phyloP scores from a whole-genome alignment of 2,113 vertebrate genomes.

The Alectura lathami region DNA sequence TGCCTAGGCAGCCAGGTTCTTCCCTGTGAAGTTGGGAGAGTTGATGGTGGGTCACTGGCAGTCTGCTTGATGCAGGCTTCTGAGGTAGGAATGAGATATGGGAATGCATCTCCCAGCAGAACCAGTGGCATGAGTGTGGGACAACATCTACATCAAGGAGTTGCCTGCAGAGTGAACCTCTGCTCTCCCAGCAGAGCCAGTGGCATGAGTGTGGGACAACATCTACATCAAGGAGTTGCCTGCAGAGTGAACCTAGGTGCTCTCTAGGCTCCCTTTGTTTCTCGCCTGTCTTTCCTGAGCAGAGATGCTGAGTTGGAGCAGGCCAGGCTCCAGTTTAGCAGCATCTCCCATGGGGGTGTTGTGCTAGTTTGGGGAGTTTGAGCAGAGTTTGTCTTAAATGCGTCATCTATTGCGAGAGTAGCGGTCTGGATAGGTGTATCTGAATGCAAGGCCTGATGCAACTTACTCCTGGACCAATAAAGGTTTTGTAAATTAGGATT shows the following conservation, averaged over 20 bases:
- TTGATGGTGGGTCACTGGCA: background rate
- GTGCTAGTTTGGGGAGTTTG: background rate
- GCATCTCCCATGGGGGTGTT: background rate
- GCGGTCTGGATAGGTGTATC: background rate
- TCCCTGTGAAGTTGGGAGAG: rapidly evolving
- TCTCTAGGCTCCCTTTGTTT: background rate
- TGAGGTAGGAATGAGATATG: background rate
- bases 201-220: rapidly evolving
- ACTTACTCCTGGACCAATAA: background rate
- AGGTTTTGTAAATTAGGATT: background rate
- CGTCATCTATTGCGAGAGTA: background rate
- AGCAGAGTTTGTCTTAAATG: background rate
- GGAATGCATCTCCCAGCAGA: background rate
- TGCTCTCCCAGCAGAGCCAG: background rate
- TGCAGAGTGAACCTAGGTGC: background rate
- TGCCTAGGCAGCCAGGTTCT: background rate
- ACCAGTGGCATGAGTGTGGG: background rate
- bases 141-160: background rate
- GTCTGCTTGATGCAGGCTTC: background rate
- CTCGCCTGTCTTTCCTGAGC: background rate
- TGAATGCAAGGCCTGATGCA: background rate
- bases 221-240: background rate
- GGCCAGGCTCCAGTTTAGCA: background rate
- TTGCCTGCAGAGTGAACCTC: background rate
- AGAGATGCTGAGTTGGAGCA: background rate